Evolutionary conservation across 2,888 invertebrate species (phyloP).

Genomic region (Caenorhabditis sp.): DNA sequence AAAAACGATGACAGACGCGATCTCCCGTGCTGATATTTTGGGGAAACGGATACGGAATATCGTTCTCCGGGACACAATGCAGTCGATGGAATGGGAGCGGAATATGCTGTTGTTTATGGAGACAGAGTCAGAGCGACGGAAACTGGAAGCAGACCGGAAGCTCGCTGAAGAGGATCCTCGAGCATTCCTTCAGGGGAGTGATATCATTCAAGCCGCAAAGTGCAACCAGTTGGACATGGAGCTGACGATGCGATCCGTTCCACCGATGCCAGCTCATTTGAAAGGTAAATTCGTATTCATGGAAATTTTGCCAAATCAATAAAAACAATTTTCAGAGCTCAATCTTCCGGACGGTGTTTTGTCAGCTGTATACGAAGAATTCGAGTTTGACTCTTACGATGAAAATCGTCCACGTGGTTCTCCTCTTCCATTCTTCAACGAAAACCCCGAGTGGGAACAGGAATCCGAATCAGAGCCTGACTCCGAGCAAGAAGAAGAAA

Average conservation of each 20-base stretch:
- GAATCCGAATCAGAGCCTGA: slow-evolving; percentile 23
- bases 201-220: slow-evolving; percentile 19
- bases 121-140: slow-evolving; percentile 63
- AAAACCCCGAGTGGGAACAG: slow-evolving; percentile 8
- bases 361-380: slow-evolving; percentile 28
- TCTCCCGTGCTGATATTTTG: slow-evolving; percentile 5
- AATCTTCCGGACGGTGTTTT: slow-evolving; percentile 14
- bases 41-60: slow-evolving; percentile 44
- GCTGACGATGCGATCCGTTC: background rate
- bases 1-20: slow-evolving; percentile 28
- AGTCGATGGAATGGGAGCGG: slow-evolving; percentile 46
- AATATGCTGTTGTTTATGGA: slow-evolving; percentile 68
- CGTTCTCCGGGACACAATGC: slow-evolving; percentile 58
- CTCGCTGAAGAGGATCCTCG: slow-evolving; percentile 21
- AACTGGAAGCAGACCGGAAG: slow-evolving; percentile 63
- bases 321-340: slow-evolving; percentile 30
- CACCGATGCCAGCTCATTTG: slow-evolving; percentile 21
- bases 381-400: slow-evolving; percentile 52
- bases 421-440: background rate
- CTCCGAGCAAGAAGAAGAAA: slow-evolving; percentile 19
- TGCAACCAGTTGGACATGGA: slow-evolving; percentile 17
- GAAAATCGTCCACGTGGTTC: slow-evolving; percentile 43
- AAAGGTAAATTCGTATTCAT: slow-evolving; percentile 3
- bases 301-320: background rate
- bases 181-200: slow-evolving; percentile 35